phyloP scores from a whole-genome alignment of 1,140 invertebrate genomes.

The Brachionus plicatilis region DNA sequence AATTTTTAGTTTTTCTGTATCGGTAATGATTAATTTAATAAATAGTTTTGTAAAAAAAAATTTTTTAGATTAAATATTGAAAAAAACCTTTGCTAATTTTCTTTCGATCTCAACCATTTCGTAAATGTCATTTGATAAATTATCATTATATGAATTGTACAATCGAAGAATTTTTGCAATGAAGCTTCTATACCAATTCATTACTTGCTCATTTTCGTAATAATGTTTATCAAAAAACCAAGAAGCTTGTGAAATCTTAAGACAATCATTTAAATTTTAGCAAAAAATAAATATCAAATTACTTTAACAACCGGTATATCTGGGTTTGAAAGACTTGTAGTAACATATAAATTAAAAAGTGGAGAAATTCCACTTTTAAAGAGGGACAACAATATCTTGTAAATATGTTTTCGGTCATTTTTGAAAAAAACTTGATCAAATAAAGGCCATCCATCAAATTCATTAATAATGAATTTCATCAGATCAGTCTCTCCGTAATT shows the following conservation, averaged over 20 bases:
- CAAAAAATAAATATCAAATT: neutral
- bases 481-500: slow-evolving; percentile 67
- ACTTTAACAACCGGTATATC: neutral
- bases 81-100: neutral
- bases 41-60: too few relatives aligned
- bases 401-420: neutral
- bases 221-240: slow-evolving; percentile 13
- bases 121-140: slow-evolving; percentile 11
- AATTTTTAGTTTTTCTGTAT: too few relatives aligned
- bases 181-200: neutral
- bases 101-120: slow-evolving; percentile 35
- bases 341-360: slow-evolving; percentile 1
- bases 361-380: slow-evolving; percentile 12
- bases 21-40: too few relatives aligned
- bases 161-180: neutral
- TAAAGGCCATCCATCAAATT: slow-evolving; percentile 79
- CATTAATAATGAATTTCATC: slow-evolving; percentile 62
- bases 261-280: neutral
- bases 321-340: neutral
- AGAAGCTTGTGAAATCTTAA: slow-evolving; percentile 11
- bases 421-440: slow-evolving; percentile 53
- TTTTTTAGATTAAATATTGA: too few relatives aligned
- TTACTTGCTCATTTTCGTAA: slow-evolving; percentile 15
- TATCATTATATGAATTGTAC: neutral
- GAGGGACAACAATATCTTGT: neutral